phyloP scores from a whole-genome alignment of 2,797 vertebrate species.

The Monodelphis domestica region DNA sequence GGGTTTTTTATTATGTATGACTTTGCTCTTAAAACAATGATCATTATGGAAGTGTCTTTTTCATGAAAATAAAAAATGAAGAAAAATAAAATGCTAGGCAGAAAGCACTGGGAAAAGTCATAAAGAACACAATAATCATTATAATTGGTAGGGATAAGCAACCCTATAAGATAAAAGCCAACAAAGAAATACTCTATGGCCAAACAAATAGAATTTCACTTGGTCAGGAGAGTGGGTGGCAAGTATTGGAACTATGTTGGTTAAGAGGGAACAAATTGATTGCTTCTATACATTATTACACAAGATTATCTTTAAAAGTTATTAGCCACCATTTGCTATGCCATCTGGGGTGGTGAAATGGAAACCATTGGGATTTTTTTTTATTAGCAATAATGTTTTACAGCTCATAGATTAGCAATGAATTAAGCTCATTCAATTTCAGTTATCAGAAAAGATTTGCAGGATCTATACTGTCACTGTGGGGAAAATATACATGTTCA shows the following conservation, averaged over 20 bases:
- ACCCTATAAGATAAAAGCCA: not conserved
- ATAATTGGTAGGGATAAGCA: not conserved
- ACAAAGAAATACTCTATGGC: not conserved
- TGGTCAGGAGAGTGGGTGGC: not conserved
- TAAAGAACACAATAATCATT: not conserved
- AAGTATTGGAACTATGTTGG: not conserved
- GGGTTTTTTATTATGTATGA: too few relatives aligned
- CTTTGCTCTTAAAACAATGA: too few relatives aligned
- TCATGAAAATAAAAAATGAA: too few relatives aligned
- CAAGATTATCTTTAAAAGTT: slow-evolving; percentile 55
- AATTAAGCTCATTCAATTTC: slow-evolving; percentile 67
- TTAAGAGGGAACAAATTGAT: not conserved
- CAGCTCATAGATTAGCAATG: slow-evolving; percentile 59
- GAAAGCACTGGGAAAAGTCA: not conserved
- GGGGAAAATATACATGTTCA: not conserved
- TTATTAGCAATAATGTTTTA: slow-evolving; percentile 69
- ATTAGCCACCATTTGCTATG: slow-evolving; percentile 51
- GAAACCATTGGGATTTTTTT: slow-evolving; percentile 65
- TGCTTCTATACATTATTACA: slow-evolving; percentile 28
- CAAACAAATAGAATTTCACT: not conserved
- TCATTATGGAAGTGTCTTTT: too few relatives aligned
- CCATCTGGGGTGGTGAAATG: slow-evolving; percentile 43
- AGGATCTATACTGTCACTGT: slow-evolving; percentile 25
- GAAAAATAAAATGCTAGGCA: not conserved
- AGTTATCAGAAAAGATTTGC: slow-evolving; percentile 56